These are phyloP conservation scores for Aulostomus chinensis DNA, from an alignment of 2,797 vertebrate genomes.

Conservation along the genomic window DNA sequence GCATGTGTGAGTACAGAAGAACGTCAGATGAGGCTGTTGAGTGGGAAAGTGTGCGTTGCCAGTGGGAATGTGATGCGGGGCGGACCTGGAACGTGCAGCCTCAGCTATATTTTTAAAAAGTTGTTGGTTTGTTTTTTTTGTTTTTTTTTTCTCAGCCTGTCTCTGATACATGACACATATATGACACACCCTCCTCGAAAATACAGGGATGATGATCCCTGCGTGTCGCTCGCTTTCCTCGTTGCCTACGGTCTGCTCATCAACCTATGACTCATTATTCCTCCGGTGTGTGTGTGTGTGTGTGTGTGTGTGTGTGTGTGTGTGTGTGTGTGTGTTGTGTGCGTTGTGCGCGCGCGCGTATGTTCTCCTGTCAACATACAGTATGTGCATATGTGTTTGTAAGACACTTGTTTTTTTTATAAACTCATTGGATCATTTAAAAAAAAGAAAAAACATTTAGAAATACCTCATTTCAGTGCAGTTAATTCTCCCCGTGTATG, in stretches of 20 bases:
- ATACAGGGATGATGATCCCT: constrained; percentile 20
- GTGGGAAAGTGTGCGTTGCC: constrained; percentile 11
- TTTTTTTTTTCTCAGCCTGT: not conserved
- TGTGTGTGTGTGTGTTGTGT: not conserved
- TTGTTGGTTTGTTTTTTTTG: no score
- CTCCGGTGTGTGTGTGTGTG: not conserved
- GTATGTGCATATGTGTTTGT: no score
- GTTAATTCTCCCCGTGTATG: not conserved
- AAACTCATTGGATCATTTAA: no score
- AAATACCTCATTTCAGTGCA: not conserved
- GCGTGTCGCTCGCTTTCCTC: constrained; percentile 29
- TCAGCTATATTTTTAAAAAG: constrained; percentile 40
- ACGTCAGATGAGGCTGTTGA: not conserved
- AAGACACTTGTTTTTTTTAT: no score
- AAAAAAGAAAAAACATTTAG: not conserved
- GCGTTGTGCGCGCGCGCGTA: no score
- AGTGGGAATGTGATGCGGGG: constrained; percentile 19
- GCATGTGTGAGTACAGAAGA: not conserved
- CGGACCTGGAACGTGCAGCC: constrained; percentile 5
- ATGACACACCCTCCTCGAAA: constrained; percentile 3
- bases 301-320: not conserved
- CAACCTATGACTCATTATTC: constrained; percentile 56
- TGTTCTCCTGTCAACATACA: no score
- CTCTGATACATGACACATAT: constrained; percentile 8
- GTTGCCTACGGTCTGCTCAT: constrained; percentile 31